Base-by-base conservation (phyloP, 2,888 invertebrate species). In the Apamea epomidion region DNA sequence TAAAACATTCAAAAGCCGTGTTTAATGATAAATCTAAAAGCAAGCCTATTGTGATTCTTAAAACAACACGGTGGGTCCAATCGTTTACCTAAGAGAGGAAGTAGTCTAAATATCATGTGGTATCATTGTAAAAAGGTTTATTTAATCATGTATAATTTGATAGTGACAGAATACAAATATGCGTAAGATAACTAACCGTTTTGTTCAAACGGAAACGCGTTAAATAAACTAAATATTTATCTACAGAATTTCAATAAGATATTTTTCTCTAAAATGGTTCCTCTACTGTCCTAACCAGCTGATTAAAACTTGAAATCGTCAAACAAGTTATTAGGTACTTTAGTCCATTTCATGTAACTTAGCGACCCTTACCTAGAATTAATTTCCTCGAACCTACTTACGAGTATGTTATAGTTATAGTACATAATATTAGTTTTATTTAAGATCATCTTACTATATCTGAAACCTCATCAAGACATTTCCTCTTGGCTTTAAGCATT, bases 401-500 rank as follows among this genome's bases (percentile, higher is more conserved):
- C 4, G 4, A 58, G 58, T 58, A 83, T 48, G 42, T 80, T 85
- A 65, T 45, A 60, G 21, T 14, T 21, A 32, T 80, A 72, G 29
- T 54, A 32, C n/a, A 25, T 81, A 77, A 75, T 8, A 21, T 45
- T 81, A 87, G 80, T 79, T 87, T 78, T 60, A 76, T 84, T 79
- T 81, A 85, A 80, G 80, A 72, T 76, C 79, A 78, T 83, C n/a
- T 67, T 83, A 60, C 14, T 70, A 71, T 48, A 58, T 74, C 72
- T 25, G 58, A 70, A 80, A 68, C 76, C 65, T 78, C 85, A 73
- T 80, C 3, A 64, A 78, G 60, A 86, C 67, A 68, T 84, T 88
- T 89, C 89, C 89, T 89, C 87, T 80, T 74, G 89, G 89, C 89
- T 88, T 84, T 89, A 88, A 89, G 82, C 85, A 81, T 88, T 88